These are phyloP conservation scores for human (Homo sapiens) DNA, from an alignment of 2,113 vertebrate genomes.

Conservation along the genomic window DNA sequence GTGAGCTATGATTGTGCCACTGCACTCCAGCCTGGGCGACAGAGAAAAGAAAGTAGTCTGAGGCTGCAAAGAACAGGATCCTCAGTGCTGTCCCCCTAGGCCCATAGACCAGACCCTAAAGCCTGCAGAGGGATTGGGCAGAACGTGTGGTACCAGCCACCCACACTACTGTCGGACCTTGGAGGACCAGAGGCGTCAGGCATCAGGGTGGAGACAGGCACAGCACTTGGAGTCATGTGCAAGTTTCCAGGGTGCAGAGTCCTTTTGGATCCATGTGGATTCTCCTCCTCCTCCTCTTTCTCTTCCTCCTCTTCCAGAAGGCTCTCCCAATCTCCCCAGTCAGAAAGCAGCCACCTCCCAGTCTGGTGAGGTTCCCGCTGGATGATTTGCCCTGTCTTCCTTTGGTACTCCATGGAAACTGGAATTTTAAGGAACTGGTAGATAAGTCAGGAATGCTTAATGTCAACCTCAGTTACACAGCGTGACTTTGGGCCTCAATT, in stretches of 20 bases:
- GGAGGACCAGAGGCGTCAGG: neutral
- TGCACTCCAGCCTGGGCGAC: too few species aligned
- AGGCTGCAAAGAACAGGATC: neutral
- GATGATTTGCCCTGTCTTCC: neutral
- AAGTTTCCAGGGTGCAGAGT: neutral
- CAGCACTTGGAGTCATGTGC: neutral
- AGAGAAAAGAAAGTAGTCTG: too few species aligned
- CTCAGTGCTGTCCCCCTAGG: neutral
- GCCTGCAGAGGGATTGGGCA: fast-evolving
- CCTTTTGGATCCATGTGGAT: neutral
- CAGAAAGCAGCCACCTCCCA: neutral
- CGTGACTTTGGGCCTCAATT: neutral
- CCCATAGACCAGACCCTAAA: neutral
- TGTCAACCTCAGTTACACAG: neutral
- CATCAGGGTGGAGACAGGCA: neutral
- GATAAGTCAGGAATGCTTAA: neutral
- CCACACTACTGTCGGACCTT: neutral
- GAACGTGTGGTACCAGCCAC: neutral
- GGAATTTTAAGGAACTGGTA: neutral
- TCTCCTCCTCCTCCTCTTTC: neutral
- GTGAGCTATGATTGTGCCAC: too few species aligned
- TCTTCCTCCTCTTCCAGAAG: neutral
- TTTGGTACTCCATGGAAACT: neutral
- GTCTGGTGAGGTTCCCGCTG: neutral
- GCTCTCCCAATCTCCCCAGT: neutral